Base-by-base conservation (phyloP, 2,113 vertebrate genomes). In the Eleginops maclovinus region DNA sequence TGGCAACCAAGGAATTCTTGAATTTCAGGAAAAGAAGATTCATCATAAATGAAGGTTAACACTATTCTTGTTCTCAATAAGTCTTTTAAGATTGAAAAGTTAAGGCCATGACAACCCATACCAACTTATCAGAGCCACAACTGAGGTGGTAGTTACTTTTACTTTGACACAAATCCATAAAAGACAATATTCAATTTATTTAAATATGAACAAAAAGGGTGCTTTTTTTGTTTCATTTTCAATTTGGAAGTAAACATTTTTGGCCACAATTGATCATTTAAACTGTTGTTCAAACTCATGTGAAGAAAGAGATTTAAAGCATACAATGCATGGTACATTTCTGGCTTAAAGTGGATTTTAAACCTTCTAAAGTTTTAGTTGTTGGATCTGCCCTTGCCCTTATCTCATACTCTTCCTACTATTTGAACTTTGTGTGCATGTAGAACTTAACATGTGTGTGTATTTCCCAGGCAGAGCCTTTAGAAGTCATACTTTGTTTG, bases 401-500 rank as follows among this genome's bases (percentile, higher is more conserved):
- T n/a, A 53, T 7, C 3, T 46, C 22, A 15, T 46, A 2, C 26
- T 47, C 36, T 28, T 16, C 7, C 16, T 49, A 22, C 55, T 19
- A 4, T 44, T 28, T 16, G 5, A 12, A 16, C 21, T 17, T 16
- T 51, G 46, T 79, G 55, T 61, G 15, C 17, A 31, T 49, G 1
- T 12, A 44, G n/a, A n/a, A 14, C 21, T 58, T 15, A 24, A 44
- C 47, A 46, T 49, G 24, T 58, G 46, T 79, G 59, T 72, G 58
- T 67, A 41, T 72, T 71, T 60, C 60, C 55, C 68, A 56, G 9
- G 44, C 36, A 13, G 28, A 46, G 43, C 36, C 17, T 36, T 21
- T 46, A 51, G 58, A 70, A 59, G 75, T 72, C 63, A 40, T 41
- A 43, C 54, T 59, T 65, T 46, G 65, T 44, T 61, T 69, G 74